Conservation (phyloP, 2,888 invertebrate genomes). For the Eupithecia subumbrata region DNA sequence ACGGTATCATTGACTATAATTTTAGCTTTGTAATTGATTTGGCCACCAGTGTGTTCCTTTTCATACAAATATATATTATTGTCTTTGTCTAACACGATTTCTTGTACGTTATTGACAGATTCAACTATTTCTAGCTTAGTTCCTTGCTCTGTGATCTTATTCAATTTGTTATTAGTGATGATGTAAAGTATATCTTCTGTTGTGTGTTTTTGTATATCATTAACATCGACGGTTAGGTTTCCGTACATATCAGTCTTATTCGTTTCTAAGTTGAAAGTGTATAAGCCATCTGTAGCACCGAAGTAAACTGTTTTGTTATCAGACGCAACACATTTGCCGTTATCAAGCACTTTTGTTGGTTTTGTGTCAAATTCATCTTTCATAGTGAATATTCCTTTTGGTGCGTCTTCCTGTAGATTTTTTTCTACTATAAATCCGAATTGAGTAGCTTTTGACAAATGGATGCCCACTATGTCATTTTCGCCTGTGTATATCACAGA, state of each 20-base stretch:
- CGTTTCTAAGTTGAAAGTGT: slow-evolving; percentile 22
- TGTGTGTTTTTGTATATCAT: slow-evolving; percentile 24
- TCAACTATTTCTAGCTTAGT: slow-evolving; percentile 11
- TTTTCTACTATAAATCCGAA: slow-evolving; percentile 1
- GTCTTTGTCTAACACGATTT: slow-evolving; percentile 3
- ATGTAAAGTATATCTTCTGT: slow-evolving; percentile 25
- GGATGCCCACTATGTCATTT: not conserved
- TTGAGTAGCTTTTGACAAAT: not conserved
- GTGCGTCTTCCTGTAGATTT: not conserved
- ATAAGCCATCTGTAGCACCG: slow-evolving; percentile 28
- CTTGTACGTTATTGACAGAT: slow-evolving; percentile 13
- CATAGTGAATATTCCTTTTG: not conserved
- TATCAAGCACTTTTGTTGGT: slow-evolving; percentile 21
- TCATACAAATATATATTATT: slow-evolving; percentile 16
- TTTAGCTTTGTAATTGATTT: slow-evolving; percentile 21
- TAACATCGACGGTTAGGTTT: slow-evolving; percentile 24
- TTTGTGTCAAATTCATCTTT: not conserved
- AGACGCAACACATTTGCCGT: slow-evolving; percentile 19
- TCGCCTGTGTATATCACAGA: not conserved
- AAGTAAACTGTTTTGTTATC: slow-evolving; percentile 24
- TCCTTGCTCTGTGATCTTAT: slow-evolving; percentile 27
- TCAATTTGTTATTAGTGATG: slow-evolving; percentile 20
- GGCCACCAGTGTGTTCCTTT: not conserved
- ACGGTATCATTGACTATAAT: slow-evolving; percentile 20
- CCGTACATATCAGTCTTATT: slow-evolving; percentile 24